Conservation (phyloP, 2,888 invertebrate species). For the Amphipoea oculea region DNA sequence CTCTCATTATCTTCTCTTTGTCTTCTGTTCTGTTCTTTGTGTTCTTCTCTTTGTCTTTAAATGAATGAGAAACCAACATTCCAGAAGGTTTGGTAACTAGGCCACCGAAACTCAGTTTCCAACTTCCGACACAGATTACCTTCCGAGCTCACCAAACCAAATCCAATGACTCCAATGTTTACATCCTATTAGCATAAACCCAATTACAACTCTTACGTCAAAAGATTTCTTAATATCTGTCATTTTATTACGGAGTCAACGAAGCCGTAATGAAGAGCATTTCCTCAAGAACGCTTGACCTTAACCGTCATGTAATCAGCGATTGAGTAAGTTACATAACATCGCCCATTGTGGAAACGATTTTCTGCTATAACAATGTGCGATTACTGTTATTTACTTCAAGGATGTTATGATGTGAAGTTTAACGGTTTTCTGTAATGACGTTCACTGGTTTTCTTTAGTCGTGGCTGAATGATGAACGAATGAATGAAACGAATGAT, state of each 20-base stretch:
- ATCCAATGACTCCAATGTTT: conserved; percentile 46
- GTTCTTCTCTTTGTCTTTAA: neutral
- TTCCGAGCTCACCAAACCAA: conserved; percentile 43
- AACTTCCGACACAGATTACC: no score
- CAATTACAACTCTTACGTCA: conserved; percentile 43
- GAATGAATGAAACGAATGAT: neutral
- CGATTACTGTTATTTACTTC: conserved; percentile 38
- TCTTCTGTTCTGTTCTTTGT: no score
- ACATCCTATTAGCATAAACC: conserved; percentile 32
- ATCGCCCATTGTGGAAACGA: conserved; percentile 45
- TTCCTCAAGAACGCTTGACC: conserved; percentile 63
- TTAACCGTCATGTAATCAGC: conserved; percentile 65
- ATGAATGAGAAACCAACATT: conserved; percentile 21
- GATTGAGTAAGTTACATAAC: conserved; percentile 64
- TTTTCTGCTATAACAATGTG: conserved; percentile 21
- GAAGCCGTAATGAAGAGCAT: conserved; percentile 52
- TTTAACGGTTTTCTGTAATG: neutral
- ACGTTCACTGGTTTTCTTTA: neutral
- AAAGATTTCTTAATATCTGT: conserved; percentile 40
- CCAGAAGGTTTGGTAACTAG: conserved; percentile 23
- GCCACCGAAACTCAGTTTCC: conserved; percentile 10
- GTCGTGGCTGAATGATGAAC: neutral
- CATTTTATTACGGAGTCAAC: conserved; percentile 27
- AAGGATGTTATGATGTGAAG: conserved; percentile 4
- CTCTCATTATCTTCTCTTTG: neutral